These are phyloP conservation scores for Noctua janthe DNA, from an alignment of 2,888 invertebrate species.

Conservation along the genomic window DNA sequence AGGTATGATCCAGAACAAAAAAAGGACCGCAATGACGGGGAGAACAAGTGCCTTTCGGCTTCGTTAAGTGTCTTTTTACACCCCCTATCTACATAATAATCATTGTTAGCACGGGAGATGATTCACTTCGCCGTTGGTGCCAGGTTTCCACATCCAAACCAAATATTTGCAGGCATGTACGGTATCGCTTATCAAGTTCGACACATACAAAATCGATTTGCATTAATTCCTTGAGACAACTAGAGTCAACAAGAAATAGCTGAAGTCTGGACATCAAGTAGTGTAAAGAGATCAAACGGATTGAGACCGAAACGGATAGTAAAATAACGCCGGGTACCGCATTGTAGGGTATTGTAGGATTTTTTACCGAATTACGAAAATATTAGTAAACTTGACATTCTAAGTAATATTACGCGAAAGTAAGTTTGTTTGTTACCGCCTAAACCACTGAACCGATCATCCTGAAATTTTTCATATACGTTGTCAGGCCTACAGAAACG, in stretches of 20 bases:
- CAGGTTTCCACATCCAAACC: neutral
- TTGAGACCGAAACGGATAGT: neutral
- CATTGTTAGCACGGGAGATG: neutral
- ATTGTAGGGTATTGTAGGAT: neutral
- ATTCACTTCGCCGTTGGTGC: neutral
- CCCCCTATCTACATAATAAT: neutral
- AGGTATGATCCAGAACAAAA: neutral
- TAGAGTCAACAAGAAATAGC: slow-evolving; percentile 6
- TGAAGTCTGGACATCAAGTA: neutral
- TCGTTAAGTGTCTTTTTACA: neutral
- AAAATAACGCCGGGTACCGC: neutral
- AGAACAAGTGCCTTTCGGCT: neutral
- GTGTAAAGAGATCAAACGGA: neutral
- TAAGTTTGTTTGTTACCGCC: too few species aligned
- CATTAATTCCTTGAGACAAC: neutral
- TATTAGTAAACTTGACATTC: neutral
- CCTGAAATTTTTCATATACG: too few species aligned
- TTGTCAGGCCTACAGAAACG: too few species aligned
- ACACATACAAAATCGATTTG: neutral
- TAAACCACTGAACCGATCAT: too few species aligned
- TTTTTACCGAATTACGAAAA: neutral
- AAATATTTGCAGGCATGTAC: neutral
- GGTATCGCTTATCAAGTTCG: neutral
- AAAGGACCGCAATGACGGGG: neutral
- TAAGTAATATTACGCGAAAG: too few species aligned